A percentile compares a stretch with the other conserved stretches of the same genome.
These are phyloP conservation scores for Mastigias papua DNA, from an alignment of 30 jellyfish, hydroid and myxozoan genomes.

Conservation along the genomic window DNA sequence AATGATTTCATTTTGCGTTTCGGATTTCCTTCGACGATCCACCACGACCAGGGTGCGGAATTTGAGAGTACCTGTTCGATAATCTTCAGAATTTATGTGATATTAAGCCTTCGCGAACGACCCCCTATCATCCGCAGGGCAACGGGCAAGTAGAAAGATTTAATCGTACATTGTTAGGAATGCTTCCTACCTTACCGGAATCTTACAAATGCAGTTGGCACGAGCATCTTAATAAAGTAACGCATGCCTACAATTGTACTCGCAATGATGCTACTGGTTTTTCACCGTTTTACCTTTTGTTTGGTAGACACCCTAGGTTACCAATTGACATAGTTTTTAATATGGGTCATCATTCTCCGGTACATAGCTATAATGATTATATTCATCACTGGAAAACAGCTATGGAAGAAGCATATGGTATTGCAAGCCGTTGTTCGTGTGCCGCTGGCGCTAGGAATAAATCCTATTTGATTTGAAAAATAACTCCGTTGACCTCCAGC, in stretches of 20 bases:
- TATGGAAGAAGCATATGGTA: constrained; percentile 26
- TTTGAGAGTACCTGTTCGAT: constrained; percentile 52
- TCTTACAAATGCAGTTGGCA: constrained; percentile 58
- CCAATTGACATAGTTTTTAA: constrained; percentile 1
- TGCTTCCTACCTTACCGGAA: constrained; percentile 57
- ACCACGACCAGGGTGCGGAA: constrained; percentile 70
- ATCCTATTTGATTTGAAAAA: neutral
- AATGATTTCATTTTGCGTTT: constrained; percentile 51
- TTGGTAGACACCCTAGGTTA: constrained; percentile 23
- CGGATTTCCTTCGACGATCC: constrained; percentile 37
- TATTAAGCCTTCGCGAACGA: constrained; percentile 32
- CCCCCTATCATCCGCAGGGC: constrained; percentile 72
- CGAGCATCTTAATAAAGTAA: constrained; percentile 51
- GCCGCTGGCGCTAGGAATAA: neutral
- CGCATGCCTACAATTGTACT: constrained; percentile 69
- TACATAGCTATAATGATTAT: neutral
- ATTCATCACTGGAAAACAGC: constrained; percentile 19
- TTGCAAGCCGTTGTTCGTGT: constrained; percentile 10
- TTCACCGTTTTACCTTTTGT: constrained; percentile 5
- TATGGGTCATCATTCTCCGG: neutral
- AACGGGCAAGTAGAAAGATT: constrained; percentile 59
- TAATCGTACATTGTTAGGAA: constrained; percentile 39
- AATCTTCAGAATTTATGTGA: constrained; percentile 39
- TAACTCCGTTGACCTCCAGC: constrained; percentile 11
- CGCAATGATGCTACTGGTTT: constrained; percentile 7